phyloP scores from a whole-genome alignment of 2,113 vertebrate species.

The Osmerus mordax region DNA sequence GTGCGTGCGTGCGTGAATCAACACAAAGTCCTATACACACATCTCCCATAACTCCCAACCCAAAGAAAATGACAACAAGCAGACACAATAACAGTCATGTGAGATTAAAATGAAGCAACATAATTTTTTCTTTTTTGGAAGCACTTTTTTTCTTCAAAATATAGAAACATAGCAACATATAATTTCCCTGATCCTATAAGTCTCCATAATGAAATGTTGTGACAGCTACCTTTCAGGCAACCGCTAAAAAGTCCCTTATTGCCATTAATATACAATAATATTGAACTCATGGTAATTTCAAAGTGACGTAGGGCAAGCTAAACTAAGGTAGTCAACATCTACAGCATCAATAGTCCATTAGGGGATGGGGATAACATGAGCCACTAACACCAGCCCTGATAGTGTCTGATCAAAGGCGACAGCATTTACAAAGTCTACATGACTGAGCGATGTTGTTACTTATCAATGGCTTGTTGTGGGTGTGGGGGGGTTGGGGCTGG shows the following conservation, averaged over 20 bases:
- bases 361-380: conserved; percentile 7
- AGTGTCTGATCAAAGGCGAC: conserved; percentile 57
- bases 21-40: conserved; percentile 72
- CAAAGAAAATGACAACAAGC: conserved; percentile 55
- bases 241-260: conserved; percentile 75
- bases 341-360: conserved; percentile 45
- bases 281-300: conserved; percentile 56
- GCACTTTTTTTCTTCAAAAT: conserved; percentile 66
- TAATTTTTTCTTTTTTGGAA: conserved; percentile 73
- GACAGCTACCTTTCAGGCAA: conserved; percentile 74
- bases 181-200: conserved; percentile 81
- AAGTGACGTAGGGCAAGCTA: conserved; percentile 48
- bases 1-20: conserved; percentile 29
- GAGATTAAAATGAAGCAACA: conserved; percentile 70
- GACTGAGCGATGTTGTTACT: not conserved
- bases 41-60: conserved; percentile 40
- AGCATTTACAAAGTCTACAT: conserved; percentile 66
- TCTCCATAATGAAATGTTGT: conserved; percentile 62
- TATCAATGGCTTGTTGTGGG: not conserved
- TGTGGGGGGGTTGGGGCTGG: conserved; percentile 9
- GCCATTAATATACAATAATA: conserved; percentile 59
- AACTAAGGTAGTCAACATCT: conserved; percentile 60
- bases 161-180: conserved; percentile 71
- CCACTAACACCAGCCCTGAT: conserved; percentile 50
- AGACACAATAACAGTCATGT: conserved; percentile 73